Conservation (phyloP, 2,113 vertebrate genomes). For the Apeltes quadracus region DNA sequence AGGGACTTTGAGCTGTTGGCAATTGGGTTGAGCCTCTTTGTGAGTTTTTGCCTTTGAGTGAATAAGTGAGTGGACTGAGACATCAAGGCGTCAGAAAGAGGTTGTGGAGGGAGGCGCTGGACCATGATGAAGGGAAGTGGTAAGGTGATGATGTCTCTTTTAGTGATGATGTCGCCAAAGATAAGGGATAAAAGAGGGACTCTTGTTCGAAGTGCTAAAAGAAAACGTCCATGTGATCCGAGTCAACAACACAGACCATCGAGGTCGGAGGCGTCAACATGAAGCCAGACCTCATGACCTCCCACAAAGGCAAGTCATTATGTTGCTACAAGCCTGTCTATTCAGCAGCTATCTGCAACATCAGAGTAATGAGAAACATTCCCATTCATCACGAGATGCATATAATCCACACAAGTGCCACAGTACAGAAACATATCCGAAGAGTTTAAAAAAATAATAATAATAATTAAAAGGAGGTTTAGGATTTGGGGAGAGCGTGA, state of each 20-base stretch:
- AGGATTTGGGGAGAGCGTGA: background rate
- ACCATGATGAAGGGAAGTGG: slow-evolving; percentile 2
- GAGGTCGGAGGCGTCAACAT: slow-evolving; percentile 31
- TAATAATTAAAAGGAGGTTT: background rate
- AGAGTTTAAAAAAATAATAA: background rate
- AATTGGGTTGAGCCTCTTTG: slow-evolving; percentile 19
- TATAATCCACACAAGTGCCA: slow-evolving; percentile 6
- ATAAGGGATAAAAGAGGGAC: background rate
- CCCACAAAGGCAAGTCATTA: slow-evolving; percentile 41
- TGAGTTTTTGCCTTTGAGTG: slow-evolving; percentile 27
- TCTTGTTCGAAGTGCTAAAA: slow-evolving; percentile 3
- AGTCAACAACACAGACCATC: background rate
- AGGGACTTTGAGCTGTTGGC: slow-evolving; percentile 43
- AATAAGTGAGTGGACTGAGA: slow-evolving; percentile 14
- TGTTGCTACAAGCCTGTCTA: slow-evolving; percentile 55
- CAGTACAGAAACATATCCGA: background rate
- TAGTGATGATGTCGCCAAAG: background rate
- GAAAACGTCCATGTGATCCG: slow-evolving; percentile 31
- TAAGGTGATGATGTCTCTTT: background rate
- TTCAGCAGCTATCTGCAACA: slow-evolving; percentile 51
- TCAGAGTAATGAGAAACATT: slow-evolving; percentile 29
- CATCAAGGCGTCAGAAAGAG: background rate
- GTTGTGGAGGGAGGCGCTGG: background rate
- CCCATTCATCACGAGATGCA: slow-evolving; percentile 22
- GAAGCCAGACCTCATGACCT: slow-evolving; percentile 49